These are phyloP conservation scores for Apodemus sylvaticus DNA, from an alignment of 2,113 vertebrate genomes.

Conservation along the genomic window DNA sequence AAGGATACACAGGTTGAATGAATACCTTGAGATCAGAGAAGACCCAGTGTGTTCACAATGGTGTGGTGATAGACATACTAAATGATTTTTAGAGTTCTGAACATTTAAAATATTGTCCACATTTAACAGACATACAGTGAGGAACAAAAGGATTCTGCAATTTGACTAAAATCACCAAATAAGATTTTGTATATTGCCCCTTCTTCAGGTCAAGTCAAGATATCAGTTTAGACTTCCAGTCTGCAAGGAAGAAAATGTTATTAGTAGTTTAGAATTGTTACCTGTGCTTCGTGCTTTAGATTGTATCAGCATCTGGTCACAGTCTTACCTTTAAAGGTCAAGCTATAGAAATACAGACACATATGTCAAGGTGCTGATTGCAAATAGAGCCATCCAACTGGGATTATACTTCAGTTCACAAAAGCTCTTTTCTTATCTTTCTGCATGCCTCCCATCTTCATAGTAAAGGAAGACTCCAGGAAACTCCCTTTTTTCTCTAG, in stretches of 20 bases:
- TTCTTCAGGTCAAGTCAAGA: not conserved
- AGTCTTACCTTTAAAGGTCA: not conserved
- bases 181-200: not conserved
- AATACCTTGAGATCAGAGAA: not conserved
- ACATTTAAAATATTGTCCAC: not conserved
- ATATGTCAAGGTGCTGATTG: not conserved
- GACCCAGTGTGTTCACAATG: not conserved
- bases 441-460: not conserved
- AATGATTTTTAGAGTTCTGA: not conserved
- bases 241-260: not conserved
- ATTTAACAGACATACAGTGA: not conserved
- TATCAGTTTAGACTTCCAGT: not conserved
- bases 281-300: not conserved
- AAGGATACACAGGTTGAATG: not conserved
- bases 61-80: not conserved
- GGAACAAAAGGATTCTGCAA: not conserved
- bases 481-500: not conserved
- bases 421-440: conserved; percentile 30
- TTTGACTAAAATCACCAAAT: not conserved
- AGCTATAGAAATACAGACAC: not conserved
- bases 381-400: not conserved
- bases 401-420: not conserved
- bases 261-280: conserved; percentile 9
- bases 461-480: not conserved
- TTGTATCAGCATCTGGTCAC: not conserved